Evolutionary conservation across 1,140 invertebrate genomes (phyloP), one percentile per base, ranked within the genome.

Genomic region (Aphidius ervi): DNA sequence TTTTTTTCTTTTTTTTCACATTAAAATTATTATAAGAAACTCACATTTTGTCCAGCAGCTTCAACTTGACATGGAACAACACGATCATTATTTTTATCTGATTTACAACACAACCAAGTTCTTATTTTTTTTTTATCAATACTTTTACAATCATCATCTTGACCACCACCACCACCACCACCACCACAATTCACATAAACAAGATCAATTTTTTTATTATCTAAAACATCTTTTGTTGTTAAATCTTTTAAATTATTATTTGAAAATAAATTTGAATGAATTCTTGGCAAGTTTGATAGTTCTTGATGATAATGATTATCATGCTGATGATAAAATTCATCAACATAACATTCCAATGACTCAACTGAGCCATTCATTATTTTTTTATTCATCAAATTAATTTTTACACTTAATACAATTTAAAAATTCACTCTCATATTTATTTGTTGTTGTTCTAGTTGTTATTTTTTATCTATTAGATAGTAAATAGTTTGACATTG

Each of bases 61-160:
- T 69, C 63, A 49, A 73, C 56, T 52, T 71, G 70, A 60, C 71
- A 68, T 6, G 70, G 67, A 37, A 73, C 69, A 45, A 66, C 68
- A 20, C 62, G 67, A 50, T 73, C 71, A 52, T 60, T 54, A 53
- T 66, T 53, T 41, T 61, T 64, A 63, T 71, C 69, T 43, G 52
- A 63, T 5, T 70, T 70, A 56, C 72, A 74, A 59, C 72, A 74
- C 6, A 74, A 65, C 72, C 72, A 74, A 56, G 72, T 71, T 59
- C 72, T 67, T 46, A 69, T 69, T 37, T 63, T 65, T 31, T 68
- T 50, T 16, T 55, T 62, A 31, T 48, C 58, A 46, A 62, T 54
- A 39, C 64, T 46, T 16, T 31, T 61, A 49, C 68, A 65, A 16
- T 70, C 67, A 43, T 70, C 70, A 43, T 68, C 68, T n/a, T 69